phyloP scores from a whole-genome alignment of 2,113 vertebrate species.

The Saguinus imperator region DNA sequence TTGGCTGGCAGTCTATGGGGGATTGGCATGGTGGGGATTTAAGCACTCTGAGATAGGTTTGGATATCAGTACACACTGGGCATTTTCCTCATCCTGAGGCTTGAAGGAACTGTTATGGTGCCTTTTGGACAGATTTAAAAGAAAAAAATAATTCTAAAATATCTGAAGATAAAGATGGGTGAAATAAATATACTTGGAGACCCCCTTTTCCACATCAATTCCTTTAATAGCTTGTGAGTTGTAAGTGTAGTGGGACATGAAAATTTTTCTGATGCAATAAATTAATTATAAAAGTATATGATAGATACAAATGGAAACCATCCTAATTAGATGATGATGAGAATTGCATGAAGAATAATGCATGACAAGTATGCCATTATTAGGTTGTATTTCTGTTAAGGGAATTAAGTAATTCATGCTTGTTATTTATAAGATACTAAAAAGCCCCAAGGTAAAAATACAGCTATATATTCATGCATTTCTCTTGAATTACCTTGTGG shows the following conservation, averaged over 20 bases:
- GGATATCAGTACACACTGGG: background rate
- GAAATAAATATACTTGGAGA: background rate
- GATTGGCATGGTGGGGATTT: background rate
- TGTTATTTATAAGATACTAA: slow-evolving; percentile 72
- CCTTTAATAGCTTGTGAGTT: slow-evolving; percentile 47
- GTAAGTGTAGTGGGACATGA: slow-evolving; percentile 39
- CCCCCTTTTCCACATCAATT: background rate
- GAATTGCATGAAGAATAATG: slow-evolving; percentile 35
- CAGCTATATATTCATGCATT: slow-evolving; percentile 3
- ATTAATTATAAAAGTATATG: slow-evolving; percentile 57
- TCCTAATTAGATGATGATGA: slow-evolving; percentile 60
- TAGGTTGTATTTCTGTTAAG: slow-evolving; percentile 63
- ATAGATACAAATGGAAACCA: slow-evolving; percentile 48
- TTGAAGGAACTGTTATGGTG: background rate
- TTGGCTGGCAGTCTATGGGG: background rate
- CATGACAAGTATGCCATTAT: slow-evolving; percentile 1
- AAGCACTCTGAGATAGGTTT: background rate
- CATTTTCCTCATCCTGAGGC: background rate
- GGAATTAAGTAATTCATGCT: slow-evolving; percentile 68
- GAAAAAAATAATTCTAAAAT: background rate
- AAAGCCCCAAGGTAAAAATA: slow-evolving; percentile 35
- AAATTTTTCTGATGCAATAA: slow-evolving; percentile 33
- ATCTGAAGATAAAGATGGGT: slow-evolving; percentile 11
- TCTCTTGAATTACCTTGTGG: slow-evolving; percentile 43
- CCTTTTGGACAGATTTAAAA: background rate